Evolutionary conservation across 2,797 vertebrate genomes (phyloP), one percentile per base, ranked within the genome.

Genomic region (Molothrus aeneus): DNA sequence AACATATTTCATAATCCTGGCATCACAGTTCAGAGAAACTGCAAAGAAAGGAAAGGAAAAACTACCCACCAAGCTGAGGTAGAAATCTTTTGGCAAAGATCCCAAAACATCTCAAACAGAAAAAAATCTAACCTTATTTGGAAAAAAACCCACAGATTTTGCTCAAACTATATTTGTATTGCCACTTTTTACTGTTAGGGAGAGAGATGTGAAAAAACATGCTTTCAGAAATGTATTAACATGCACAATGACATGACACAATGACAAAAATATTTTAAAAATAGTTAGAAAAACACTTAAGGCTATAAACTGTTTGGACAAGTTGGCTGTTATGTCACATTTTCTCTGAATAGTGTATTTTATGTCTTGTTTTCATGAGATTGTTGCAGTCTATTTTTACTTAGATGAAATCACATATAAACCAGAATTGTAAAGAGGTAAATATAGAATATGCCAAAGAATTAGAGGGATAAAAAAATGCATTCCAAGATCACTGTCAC

Each of bases 1-100:
- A 86, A 86, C n/a, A 79, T 9, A 69, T 82, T 92, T 89, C 75
- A 69, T 57, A 90, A 91, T 71, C 59, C 75, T 68, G 60, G 56
- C 75, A 92, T 31, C 61, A 54, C 2, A 7, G 78, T 32, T 92
- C 70, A 80, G 8, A 72, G 31, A 86, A 40, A 72, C 32, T 40
- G 36, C 53, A 77, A 79, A 70, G 72, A 69, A 86, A 32, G 36
- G 24, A 32, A 93, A 80, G n/a, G 40, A 60, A 94, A 84, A 69
- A 13, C 53, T 48, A 45, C 28, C 47, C 26, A 75, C 68, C 17
- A 89, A 73, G 50, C 48, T 40, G 68, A 96, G 83, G 88, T 83
- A 89, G 53, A 63, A 83, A 65, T 78, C 80, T 92, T 85, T 66
- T 94, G 92, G 91, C 85, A 96, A 69, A 90, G 70, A 86, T 64